Evolutionary conservation across 2,888 invertebrate genomes (phyloP), one percentile per base, ranked within the genome.

Genomic region (Hydriomena furcata): DNA sequence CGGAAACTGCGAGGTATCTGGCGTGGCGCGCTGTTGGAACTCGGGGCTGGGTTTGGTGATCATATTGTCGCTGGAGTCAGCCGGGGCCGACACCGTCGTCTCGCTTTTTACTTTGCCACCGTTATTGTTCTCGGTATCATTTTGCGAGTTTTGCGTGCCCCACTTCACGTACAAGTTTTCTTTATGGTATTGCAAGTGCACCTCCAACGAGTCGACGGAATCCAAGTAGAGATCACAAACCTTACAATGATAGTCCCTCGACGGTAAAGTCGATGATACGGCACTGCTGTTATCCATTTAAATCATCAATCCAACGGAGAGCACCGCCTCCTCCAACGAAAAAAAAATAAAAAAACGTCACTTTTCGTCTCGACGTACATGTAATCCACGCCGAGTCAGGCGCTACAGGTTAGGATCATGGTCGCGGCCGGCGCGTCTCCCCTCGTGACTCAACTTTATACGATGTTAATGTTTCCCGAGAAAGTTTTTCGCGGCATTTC

Each of bases 131-230:
- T 93, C 93, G 60, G 92, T 91, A 70, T 93, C 92, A 76, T 90
- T 87, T 64, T 91, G 91, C 46, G 83, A 76, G 73, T 90, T 91
- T 70, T 84, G 93, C 35, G 91, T 92, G 41, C 93, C 93, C 95
- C 95, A 95, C 83, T 94, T 94, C 60, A 92, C 93, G 71, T 94
- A 87, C 65, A 95, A 87, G 73, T 94, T 94, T 73, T 95, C 95
- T 79, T 95, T 94, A 71, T 95, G 95, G 80, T 95, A 96, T 73
- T 94, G 94, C 68, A 95, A 88, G 84, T 96, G 96, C 59, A 95
- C 95, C 70, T 95, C 94, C 62, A 96, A 91, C 52, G 95, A 95
- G 70, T 94, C 94, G 52, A 93, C 92, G 65, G 94, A 94, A 77
- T 96, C 95, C 75, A 96, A 92, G 71, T 92, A 93, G 61, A 95